Evolutionary conservation across 2,797 vertebrate genomes (phyloP).

Genomic region (Mormyrops attenuatus): DNA sequence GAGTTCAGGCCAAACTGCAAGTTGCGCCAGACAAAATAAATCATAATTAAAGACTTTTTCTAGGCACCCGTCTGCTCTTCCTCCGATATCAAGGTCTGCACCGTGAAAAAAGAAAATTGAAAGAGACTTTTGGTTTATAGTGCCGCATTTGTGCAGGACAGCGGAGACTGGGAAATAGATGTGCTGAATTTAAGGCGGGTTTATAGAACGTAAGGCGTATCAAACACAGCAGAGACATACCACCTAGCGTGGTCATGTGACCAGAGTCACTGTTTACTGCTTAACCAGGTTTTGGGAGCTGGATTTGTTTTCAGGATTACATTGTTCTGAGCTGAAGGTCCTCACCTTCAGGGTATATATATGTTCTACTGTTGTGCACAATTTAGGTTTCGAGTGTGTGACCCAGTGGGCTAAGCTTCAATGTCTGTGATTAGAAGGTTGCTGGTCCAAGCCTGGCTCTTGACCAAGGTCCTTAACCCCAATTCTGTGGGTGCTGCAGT

Average conservation of each 20-base stretch:
- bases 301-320: not conserved
- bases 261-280: not conserved
- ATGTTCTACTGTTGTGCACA: not conserved
- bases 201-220: not conserved
- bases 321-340: not conserved
- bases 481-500: not conserved
- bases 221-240: not conserved
- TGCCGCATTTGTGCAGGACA: not conserved
- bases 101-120: not conserved
- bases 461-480: not conserved
- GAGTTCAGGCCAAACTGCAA: not conserved
- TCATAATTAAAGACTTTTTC: not conserved
- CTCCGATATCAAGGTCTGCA: not conserved
- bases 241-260: not conserved
- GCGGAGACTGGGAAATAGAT: not conserved
- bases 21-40: not conserved
- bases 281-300: not conserved
- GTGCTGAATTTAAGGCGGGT: not conserved
- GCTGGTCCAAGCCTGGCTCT: not conserved
- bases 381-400: not conserved
- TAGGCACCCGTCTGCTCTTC: not conserved
- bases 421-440: not conserved
- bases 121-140: not conserved
- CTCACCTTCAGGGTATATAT: not conserved
- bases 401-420: not conserved